A percentile compares a stretch with the other conserved stretches of the same genome.
These are phyloP conservation scores for Geophilus truncorum DNA, from an alignment of 2,888 invertebrate species.

Conservation along the genomic window DNA sequence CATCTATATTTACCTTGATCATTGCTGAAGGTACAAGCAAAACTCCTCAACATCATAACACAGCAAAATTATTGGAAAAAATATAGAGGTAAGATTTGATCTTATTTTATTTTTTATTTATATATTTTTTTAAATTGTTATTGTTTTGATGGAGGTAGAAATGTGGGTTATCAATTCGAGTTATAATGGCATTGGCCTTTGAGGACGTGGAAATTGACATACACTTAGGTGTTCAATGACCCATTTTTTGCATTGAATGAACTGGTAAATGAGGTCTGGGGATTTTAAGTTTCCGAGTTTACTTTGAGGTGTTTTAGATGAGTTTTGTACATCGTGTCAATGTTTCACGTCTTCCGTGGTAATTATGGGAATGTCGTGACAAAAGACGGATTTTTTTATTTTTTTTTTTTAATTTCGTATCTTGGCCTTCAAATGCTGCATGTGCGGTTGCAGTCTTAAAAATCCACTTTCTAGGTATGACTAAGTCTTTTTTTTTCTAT, in stretches of 20 bases:
- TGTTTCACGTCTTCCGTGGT: neutral
- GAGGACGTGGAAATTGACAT: neutral
- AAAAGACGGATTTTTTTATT: neutral
- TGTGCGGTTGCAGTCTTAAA: neutral
- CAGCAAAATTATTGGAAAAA: neutral
- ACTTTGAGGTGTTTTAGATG: neutral
- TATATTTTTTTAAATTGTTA: neutral
- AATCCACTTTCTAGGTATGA: neutral
- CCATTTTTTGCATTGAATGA: neutral
- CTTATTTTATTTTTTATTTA: neutral
- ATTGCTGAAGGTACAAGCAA: neutral
- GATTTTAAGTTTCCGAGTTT: neutral
- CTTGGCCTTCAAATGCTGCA: neutral
- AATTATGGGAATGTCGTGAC: neutral
- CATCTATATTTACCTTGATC: neutral
- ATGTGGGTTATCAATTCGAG: neutral
- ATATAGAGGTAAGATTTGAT: neutral
- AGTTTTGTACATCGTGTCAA: neutral
- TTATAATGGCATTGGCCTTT: constrained; percentile 5
- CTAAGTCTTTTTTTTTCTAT: neutral
- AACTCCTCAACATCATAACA: neutral
- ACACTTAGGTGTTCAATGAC: neutral
- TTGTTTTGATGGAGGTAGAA: no score
- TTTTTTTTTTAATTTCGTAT: neutral
- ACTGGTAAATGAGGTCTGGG: neutral